These are phyloP conservation scores for Dysdera silvatica DNA, from an alignment of 1,140 invertebrate genomes.

Conservation along the genomic window DNA sequence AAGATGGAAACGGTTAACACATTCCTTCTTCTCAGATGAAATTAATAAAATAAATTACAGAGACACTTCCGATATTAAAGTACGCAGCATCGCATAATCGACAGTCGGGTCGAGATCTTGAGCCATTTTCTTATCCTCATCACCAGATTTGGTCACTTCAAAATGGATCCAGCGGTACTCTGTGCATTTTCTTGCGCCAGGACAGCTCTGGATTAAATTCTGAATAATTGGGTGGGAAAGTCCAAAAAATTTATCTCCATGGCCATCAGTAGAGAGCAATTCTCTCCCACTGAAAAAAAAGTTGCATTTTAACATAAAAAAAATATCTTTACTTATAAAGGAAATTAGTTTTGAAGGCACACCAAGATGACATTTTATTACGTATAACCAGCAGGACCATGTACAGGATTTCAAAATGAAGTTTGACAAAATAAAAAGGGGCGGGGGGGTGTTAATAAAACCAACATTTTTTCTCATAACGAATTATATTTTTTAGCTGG, in stretches of 20 bases:
- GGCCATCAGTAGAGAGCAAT: constrained; percentile 41
- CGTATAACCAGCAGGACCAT: too few relatives aligned
- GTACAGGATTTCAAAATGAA: too few relatives aligned
- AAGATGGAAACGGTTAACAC: too few relatives aligned
- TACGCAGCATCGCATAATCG: too few relatives aligned
- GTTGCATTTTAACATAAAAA: neutral
- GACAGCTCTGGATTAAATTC: constrained; percentile 64
- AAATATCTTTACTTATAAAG: neutral
- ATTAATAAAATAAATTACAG: too few relatives aligned
- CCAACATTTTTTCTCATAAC: too few relatives aligned
- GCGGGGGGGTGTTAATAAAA: too few relatives aligned
- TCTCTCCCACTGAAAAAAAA: constrained; percentile 24
- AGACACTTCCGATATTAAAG: too few relatives aligned
- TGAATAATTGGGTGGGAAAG: constrained; percentile 66
- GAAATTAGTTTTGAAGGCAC: neutral
- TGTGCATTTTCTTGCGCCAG: constrained; percentile 59
- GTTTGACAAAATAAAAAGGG: too few relatives aligned
- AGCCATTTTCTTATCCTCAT: constrained; percentile 12
- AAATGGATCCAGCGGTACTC: constrained; percentile 64
- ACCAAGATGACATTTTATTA: too few relatives aligned
- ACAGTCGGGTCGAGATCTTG: constrained; percentile 24
- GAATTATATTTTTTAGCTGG: too few relatives aligned
- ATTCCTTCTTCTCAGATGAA: too few relatives aligned
- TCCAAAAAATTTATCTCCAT: constrained; percentile 71
- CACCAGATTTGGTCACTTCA: constrained; percentile 50